Base-by-base conservation (phyloP, 30 jellyfish, hydroid and myxozoan species). In the Rhopilema esculentum region DNA sequence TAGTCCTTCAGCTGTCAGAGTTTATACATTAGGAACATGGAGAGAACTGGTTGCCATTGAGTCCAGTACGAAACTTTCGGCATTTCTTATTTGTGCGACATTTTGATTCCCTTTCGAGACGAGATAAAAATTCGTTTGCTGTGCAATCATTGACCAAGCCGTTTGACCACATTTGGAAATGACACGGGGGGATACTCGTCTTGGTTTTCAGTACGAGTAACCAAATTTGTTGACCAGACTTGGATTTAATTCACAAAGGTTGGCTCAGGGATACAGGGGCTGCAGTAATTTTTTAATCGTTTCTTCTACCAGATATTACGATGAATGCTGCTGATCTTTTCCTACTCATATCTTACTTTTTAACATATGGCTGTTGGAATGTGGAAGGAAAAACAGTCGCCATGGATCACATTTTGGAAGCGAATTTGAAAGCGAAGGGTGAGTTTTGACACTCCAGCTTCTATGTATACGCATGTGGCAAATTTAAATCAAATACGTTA, bases 171-270 rank as follows among this genome's bases (percentile, higher is more conserved):
- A 66, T 80, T 80, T 64, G 57, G 90, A 26, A 25, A 65, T 66
- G 82, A 65, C 82, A 80, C 90, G 90, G 90, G 90, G 90, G 90
- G 82, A 67, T 51, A 26, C 72, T 8, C 82, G 27, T 64, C 70
- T 80, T 66, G 32, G 73, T 80, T 25, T 25, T 65, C 66, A 53
- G 66, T 31, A 16, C 76, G 67, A 62, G 33, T 61, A 78, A 78
- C 62, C 65, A 71, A 77, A 50, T 77, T 22, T 61, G 57, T 61
- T 28, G 88, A 51, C 33, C 79, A 29, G 79, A 22, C 79, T 27
- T 61, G 75, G 63, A 27, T 12, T 28, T 27, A 70, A 18, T 20
- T 57, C 79, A 61, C 68, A 78, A 66, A 40, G 57, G 9, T 40
- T 40, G 9, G 57, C 57, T 6, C 57, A 40, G 6, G n/a, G 57